Conservation (phyloP, 2,888 invertebrate species). For the Meandrusa payeni region DNA sequence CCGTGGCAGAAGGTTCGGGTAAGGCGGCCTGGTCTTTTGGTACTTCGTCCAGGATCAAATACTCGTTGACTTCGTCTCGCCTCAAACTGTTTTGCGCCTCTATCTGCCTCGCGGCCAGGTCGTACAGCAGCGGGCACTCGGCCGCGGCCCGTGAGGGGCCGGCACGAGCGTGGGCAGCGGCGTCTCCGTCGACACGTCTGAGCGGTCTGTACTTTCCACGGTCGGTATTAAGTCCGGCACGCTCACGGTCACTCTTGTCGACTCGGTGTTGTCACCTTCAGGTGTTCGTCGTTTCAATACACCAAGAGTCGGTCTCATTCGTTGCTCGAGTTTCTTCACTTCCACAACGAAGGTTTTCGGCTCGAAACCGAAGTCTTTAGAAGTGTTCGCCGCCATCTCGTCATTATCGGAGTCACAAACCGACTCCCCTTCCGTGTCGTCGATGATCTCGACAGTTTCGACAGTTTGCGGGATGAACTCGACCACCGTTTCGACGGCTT, state of each 20-base stretch:
- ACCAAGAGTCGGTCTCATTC: conserved; percentile 62
- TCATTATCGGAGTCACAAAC: conserved; percentile 44
- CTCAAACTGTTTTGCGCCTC: conserved; percentile 37
- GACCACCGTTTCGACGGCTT: conserved; percentile 74
- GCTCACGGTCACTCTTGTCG: conserved; percentile 37
- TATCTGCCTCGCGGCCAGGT: conserved; percentile 36
- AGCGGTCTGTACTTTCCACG: conserved; percentile 30
- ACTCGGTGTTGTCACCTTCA: conserved; percentile 39
- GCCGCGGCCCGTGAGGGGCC: conserved; percentile 34
- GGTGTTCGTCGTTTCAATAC: conserved; percentile 47
- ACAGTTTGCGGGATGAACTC: conserved; percentile 78
- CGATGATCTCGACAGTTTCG: conserved; percentile 78
- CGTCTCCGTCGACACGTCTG: conserved; percentile 32
- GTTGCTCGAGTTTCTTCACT: conserved; percentile 57
- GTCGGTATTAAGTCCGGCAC: conserved; percentile 49
- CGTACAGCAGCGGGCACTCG: conserved; percentile 40
- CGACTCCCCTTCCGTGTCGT: conserved; percentile 71
- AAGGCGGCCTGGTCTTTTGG: conserved; percentile 52
- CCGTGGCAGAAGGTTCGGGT: conserved; percentile 59
- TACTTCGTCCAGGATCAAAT: conserved; percentile 56
- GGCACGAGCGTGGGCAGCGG: conserved; percentile 40
- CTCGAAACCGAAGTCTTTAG: conserved; percentile 51
- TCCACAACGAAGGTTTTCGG: conserved; percentile 66
- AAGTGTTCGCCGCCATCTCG: conserved; percentile 32
- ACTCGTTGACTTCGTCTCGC: conserved; percentile 48